Conservation (phyloP, 2,888 invertebrate genomes). For the Cephus spinipes region DNA sequence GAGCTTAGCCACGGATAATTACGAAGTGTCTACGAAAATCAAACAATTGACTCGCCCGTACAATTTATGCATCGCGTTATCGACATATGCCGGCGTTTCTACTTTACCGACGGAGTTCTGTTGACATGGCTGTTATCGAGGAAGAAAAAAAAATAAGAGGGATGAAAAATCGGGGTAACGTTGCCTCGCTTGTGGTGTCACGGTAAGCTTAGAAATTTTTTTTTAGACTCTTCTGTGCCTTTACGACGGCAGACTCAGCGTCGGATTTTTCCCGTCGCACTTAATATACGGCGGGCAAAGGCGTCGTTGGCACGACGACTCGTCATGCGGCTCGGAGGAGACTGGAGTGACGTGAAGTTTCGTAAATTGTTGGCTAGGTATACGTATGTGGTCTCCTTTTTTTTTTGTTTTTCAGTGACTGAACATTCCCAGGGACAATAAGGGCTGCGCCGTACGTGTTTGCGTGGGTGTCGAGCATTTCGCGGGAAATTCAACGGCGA, state of each 20-base stretch:
- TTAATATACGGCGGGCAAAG: neutral
- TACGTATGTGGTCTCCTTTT: neutral
- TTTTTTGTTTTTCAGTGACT: neutral
- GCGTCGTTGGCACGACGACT: neutral
- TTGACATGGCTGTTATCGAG: neutral
- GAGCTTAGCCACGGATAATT: slow-evolving; percentile 21
- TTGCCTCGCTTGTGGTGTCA: neutral
- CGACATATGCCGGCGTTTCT: neutral
- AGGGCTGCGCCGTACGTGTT: neutral
- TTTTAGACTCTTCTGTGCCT: neutral
- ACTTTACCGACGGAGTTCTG: neutral
- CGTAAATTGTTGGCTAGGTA: neutral
- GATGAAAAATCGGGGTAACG: neutral
- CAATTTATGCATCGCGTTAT: slow-evolving; percentile 9
- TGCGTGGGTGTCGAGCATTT: neutral
- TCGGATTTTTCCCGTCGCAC: neutral
- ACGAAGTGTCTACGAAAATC: slow-evolving; percentile 21
- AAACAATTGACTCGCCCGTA: slow-evolving; percentile 18
- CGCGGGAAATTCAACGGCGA: neutral
- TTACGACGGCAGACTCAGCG: neutral
- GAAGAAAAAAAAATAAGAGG: too few species aligned
- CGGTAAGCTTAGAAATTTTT: neutral
- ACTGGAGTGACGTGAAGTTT: neutral
- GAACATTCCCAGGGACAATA: neutral
- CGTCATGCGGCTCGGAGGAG: neutral